Base-by-base conservation (phyloP, 2,113 vertebrate genomes). In the Crocuta crocuta region DNA sequence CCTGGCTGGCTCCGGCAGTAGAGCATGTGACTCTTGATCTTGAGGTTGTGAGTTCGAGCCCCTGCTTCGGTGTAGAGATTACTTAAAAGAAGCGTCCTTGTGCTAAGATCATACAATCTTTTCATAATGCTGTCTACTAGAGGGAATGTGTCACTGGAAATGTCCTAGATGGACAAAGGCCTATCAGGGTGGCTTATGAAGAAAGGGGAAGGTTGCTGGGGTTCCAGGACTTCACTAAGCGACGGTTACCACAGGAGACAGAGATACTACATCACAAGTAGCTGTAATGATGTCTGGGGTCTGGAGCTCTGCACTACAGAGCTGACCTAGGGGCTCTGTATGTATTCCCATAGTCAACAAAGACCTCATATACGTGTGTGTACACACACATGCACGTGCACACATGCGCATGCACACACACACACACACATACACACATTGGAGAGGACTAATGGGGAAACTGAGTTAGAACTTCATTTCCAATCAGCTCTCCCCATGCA, bases 281-380 rank as follows among this genome's bases (percentile, higher is more conserved):
- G 35, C 19, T 5, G 86, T 50, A 43, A 26, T 3, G 63, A n/a
- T 33, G 5, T 26, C 26, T 31, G n/a, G 71, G 35, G 3, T 53
- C 83, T 91, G 63, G 53, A 39, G 81, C 4, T 33, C 70, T 55
- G 24, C 13, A 24, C 19, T 10, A 87, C 39, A 39, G 39, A 39
- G 39, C 48, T 55, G 24, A 81, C 16, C 9, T 26, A 33, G 35
- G 43, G 33, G 53, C 39, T 39, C 39, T 39, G 39, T 4, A 31
- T 39, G 66, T 10, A 48, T 58, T 76, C 5, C 21, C 66, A 74
- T 11, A 71, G 26, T 24, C 15, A 45, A 19, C 9, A 33, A 39
- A 94, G 39, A 39, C 35, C 0, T n/a, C 1, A 5, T 43, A 2
- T 43, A 1, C 9, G 6, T 11, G 1, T 16, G 26, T 1, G 10